phyloP scores from a whole-genome alignment of 2,113 vertebrate genomes.

The Chunga burmeisteri region DNA sequence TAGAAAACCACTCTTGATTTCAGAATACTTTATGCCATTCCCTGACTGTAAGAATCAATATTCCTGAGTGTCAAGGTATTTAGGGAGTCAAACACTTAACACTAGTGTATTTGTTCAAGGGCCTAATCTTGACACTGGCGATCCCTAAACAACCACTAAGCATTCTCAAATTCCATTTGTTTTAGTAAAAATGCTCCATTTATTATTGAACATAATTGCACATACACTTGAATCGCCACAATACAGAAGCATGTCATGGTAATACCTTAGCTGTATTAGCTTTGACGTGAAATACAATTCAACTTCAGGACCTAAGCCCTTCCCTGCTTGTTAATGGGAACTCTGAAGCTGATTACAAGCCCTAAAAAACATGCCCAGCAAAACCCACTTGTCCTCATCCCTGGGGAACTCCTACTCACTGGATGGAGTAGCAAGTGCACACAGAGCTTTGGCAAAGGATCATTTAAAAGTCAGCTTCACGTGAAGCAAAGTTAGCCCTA shows the following conservation, averaged over 20 bases:
- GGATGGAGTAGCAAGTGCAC: neutral
- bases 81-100: neutral
- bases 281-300: neutral
- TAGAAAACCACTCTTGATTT: neutral
- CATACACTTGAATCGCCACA: neutral
- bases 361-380: neutral
- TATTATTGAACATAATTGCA: neutral
- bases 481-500: neutral
- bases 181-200: neutral
- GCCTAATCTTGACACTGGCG: neutral
- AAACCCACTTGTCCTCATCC: neutral
- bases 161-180: neutral
- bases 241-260: neutral
- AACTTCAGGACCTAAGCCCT: neutral
- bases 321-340: neutral
- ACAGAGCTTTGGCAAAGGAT: neutral
- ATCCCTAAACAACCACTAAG: neutral
- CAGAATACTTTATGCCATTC: neutral
- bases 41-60: neutral
- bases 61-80: neutral
- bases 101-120: neutral
- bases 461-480: neutral
- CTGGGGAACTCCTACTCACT: neutral
- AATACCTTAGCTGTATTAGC: neutral
- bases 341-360: neutral